phyloP scores from a whole-genome alignment of 2,113 vertebrate genomes.

The Malurus cyaneus region DNA sequence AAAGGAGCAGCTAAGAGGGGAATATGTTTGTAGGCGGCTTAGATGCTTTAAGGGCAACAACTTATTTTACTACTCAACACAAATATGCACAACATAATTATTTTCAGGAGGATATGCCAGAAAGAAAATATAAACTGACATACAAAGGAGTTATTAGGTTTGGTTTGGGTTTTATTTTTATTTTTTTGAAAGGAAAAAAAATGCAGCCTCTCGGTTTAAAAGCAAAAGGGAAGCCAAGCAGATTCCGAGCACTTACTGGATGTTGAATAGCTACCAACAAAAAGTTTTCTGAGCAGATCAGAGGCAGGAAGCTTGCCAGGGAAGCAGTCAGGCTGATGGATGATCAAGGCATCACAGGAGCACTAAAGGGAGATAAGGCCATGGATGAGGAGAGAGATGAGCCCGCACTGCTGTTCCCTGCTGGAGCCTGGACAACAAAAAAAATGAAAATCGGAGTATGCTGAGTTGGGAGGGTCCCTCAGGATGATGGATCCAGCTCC shows the following conservation, averaged over 20 bases:
- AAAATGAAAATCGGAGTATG: background rate
- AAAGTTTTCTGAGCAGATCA: conserved; percentile 2
- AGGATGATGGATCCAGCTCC: background rate
- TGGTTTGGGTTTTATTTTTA: too few species aligned
- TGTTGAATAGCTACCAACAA: background rate
- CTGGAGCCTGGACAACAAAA: background rate
- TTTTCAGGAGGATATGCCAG: background rate
- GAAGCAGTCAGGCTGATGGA: conserved; percentile 23
- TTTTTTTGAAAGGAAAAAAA: background rate
- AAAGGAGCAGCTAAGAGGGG: conserved; percentile 15
- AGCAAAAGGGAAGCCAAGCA: background rate
- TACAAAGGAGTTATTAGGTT: background rate
- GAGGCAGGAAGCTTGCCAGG: conserved; percentile 34
- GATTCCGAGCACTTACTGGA: background rate
- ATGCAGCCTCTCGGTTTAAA: background rate
- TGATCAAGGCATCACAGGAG: conserved; percentile 17
- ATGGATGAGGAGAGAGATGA: background rate
- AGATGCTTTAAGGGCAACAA: conserved; percentile 4
- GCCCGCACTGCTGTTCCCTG: background rate
- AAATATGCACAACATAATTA: background rate
- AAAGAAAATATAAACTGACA: background rate
- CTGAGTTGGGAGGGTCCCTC: background rate
- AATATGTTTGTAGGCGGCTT: background rate
- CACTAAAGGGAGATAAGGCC: conserved; percentile 20
- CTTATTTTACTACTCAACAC: background rate